Evolutionary conservation across 2,888 invertebrate species (phyloP).

Genomic region (Idaea aversata): DNA sequence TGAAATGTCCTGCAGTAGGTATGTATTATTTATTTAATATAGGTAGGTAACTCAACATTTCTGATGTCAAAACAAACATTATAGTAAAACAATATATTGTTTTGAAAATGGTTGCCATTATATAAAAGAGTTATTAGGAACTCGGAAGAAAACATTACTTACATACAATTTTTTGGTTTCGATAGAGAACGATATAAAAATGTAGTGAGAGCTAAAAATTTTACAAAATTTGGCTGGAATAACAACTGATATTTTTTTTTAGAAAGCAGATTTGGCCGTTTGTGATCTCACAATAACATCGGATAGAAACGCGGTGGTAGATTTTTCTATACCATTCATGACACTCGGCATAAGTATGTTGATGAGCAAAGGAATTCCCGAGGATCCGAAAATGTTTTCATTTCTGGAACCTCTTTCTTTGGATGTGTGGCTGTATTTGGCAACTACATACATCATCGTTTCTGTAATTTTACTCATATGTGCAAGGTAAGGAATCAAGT

Average conservation of each 20-base stretch:
- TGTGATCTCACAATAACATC: conserved; percentile 97
- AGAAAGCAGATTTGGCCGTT: conserved; percentile 95
- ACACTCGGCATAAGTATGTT: conserved; percentile 94
- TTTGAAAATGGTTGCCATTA: no score
- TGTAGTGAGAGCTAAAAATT: neutral
- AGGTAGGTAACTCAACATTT: no score
- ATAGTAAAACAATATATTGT: no score
- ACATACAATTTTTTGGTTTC: no score
- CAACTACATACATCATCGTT: conserved; percentile 90
- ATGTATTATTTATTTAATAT: no score
- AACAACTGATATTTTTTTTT: conserved; percentile 39
- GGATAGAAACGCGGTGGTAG: conserved; percentile 90
- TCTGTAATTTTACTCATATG: conserved; percentile 90
- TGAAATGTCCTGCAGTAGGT: no score
- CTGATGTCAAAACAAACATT: no score
- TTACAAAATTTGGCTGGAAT: neutral
- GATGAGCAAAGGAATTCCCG: conserved; percentile 87
- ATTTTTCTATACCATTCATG: conserved; percentile 98
- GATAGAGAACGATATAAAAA: no score
- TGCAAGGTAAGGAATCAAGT: conserved; percentile 81
- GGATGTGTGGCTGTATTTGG: conserved; percentile 93
- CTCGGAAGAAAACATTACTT: neutral
- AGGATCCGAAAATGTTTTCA: conserved; percentile 91
- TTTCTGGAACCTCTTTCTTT: conserved; percentile 91
- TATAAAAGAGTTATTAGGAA: neutral